These are phyloP conservation scores for Hydrocynus forskahlii DNA, from an alignment of 2,797 vertebrate species.

Conservation along the genomic window DNA sequence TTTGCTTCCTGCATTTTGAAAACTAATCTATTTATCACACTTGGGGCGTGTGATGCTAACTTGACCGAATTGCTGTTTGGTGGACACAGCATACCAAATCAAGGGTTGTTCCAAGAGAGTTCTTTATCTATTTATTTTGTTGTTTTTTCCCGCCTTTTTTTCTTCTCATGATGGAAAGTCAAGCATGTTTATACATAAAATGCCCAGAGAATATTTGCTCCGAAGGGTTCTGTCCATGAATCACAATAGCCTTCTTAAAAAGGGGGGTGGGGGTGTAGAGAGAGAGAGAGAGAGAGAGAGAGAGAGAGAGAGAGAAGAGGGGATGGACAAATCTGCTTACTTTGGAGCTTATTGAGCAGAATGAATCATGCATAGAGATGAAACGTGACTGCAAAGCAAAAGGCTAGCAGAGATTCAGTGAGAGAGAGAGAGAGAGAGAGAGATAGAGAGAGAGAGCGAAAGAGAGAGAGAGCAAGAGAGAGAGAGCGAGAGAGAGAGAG, in stretches of 20 bases:
- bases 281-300: conserved; percentile 43
- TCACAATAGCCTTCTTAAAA: conserved; percentile 84
- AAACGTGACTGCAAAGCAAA: conserved; percentile 84
- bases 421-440: conserved; percentile 35
- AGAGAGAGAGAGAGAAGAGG: conserved; percentile 35
- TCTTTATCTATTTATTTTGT: conserved; percentile 51
- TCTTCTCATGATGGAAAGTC: conserved; percentile 72
- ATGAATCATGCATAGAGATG: conserved; percentile 81
- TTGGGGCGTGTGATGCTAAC: conserved; percentile 70
- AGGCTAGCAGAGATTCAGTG: conserved; percentile 65
- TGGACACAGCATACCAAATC: conserved; percentile 71
- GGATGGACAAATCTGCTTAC: conserved; percentile 86
- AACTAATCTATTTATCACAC: conserved; percentile 84
- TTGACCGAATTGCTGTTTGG: conserved; percentile 72
- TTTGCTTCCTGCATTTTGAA: conserved; percentile 77
- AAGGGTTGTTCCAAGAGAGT: conserved; percentile 65
- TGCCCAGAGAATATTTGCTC: conserved; percentile 81
- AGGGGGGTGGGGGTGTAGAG: conserved; percentile 45
- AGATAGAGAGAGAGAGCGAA: conserved; percentile 39
- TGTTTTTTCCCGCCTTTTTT: conserved; percentile 30
- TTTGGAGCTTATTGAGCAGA: conserved; percentile 87
- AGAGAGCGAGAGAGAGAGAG: conserved; percentile 34
- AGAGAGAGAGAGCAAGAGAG: conserved; percentile 36
- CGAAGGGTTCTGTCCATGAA: conserved; percentile 80
- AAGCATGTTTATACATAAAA: conserved; percentile 84